Conservation (phyloP, 2,113 vertebrate genomes). For the Erythrolamprus reginae region DNA sequence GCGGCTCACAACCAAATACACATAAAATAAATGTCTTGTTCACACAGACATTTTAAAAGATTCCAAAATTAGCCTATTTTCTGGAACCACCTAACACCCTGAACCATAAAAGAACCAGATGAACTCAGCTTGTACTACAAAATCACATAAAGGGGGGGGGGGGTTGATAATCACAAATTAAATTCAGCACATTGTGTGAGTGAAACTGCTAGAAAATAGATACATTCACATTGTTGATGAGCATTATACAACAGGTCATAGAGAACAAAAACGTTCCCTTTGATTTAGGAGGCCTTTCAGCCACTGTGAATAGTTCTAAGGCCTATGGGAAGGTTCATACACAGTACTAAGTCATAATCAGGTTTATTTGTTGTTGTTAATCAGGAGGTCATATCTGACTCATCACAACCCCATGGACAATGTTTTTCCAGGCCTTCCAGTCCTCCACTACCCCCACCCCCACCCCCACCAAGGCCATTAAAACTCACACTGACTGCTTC, state of each 20-base stretch:
- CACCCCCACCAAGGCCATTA: accelerated
- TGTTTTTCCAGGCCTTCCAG: too few relatives aligned
- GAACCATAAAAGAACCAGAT: neutral
- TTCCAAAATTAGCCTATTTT: neutral
- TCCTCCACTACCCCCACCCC: too few relatives aligned
- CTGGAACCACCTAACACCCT: neutral
- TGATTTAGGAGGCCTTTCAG: neutral
- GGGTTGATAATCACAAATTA: neutral
- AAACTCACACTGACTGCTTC: too few relatives aligned
- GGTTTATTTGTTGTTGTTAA: neutral
- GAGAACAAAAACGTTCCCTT: neutral
- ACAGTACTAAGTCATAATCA: neutral
- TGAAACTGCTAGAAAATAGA: neutral
- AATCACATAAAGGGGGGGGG: neutral
- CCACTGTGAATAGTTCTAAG: too few relatives aligned
- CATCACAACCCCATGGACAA: too few relatives aligned
- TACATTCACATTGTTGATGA: neutral
- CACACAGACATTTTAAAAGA: neutral
- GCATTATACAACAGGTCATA: neutral
- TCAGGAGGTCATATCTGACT: too few relatives aligned
- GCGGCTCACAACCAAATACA: too few relatives aligned
- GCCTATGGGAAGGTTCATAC: neutral
- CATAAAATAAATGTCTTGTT: too few relatives aligned
- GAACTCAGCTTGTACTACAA: neutral
- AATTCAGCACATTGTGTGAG: neutral